Evolutionary conservation across 2,113 vertebrate species (phyloP).

Genomic region (Labeo catla): DNA sequence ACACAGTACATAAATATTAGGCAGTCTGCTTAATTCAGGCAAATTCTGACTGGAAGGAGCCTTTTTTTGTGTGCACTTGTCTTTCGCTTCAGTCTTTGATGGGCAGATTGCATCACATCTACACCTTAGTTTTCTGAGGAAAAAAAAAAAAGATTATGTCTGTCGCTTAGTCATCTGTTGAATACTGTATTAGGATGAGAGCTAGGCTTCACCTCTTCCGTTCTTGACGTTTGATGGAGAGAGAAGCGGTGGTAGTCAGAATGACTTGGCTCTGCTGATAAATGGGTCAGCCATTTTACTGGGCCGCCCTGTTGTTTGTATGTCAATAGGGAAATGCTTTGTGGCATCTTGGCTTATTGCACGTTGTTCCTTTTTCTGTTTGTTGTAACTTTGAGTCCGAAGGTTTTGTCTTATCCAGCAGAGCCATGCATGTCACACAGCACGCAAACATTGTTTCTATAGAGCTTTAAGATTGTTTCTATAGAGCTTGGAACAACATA

Average conservation of each 20-base stretch:
- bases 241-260: background rate
- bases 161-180: background rate
- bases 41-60: background rate
- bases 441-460: background rate
- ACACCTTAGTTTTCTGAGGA: background rate
- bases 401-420: constrained; percentile 11
- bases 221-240: background rate
- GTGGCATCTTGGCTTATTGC: background rate
- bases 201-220: background rate
- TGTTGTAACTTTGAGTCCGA: constrained; percentile 11
- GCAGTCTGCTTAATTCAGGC: background rate
- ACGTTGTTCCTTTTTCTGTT: background rate
- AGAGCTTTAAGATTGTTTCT: background rate
- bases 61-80: background rate
- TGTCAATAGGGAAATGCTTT: background rate
- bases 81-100: background rate
- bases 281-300: constrained; percentile 2
- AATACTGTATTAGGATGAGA: background rate
- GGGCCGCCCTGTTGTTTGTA: background rate
- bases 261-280: background rate
- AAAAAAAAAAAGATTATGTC: background rate
- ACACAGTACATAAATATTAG: too few species aligned
- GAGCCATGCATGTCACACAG: background rate
- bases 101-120: background rate
- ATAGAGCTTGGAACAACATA: background rate